Evolutionary conservation across 2,113 vertebrate genomes (phyloP).

Genomic region (Cyanoderma ruficeps): DNA sequence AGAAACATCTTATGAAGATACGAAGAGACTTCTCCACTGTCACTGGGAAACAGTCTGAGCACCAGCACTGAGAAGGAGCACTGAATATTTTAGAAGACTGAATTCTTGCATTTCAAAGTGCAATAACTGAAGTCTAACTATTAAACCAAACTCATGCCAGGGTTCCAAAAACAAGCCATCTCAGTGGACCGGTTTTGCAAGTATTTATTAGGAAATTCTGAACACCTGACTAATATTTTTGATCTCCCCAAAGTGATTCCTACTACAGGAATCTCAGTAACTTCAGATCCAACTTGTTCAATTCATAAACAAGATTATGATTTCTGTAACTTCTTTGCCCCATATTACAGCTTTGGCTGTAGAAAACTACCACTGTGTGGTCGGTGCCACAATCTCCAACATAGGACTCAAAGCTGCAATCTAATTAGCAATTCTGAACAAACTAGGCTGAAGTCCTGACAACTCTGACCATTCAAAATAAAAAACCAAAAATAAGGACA

Average conservation of each 20-base stretch:
- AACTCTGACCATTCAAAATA: not conserved
- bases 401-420: not conserved
- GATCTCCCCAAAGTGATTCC: not conserved
- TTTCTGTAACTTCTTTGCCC: not conserved
- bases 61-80: not conserved
- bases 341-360: not conserved
- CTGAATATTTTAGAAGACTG: not conserved
- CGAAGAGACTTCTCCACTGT: not conserved
- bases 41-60: not conserved
- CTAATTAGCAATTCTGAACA: not conserved
- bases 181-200: not conserved
- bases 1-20: not conserved
- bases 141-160: not conserved
- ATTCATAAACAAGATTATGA: not conserved
- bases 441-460: not conserved
- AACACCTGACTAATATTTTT: not conserved
- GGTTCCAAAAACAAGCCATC: not conserved
- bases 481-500: not conserved
- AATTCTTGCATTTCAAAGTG: not conserved
- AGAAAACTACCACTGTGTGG: not conserved
- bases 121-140: not conserved
- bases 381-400: not conserved
- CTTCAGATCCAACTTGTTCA: not conserved
- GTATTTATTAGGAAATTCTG: not conserved
- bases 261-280: not conserved